Evolutionary conservation across 2,797 vertebrate species (phyloP).

Genomic region (Epinephelus coioides): DNA sequence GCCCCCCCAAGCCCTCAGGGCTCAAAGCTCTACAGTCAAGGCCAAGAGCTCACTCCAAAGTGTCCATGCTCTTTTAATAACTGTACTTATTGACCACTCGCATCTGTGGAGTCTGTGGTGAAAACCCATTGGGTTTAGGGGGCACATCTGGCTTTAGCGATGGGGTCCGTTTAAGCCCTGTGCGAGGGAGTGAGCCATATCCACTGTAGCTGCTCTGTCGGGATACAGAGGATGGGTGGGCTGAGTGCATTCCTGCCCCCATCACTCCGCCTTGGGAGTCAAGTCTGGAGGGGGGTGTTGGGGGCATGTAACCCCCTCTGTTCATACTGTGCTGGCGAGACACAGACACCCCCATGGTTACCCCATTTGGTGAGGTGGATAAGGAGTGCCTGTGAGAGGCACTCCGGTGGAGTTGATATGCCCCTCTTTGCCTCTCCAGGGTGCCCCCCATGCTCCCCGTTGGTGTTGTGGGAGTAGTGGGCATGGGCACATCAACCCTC

Average conservation of each 20-base stretch:
- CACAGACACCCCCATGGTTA: conserved; percentile 94
- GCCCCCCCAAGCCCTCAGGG: conserved; percentile 53
- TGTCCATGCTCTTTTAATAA: conserved; percentile 87
- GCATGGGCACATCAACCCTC: conserved; percentile 95
- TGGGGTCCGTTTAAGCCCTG: conserved; percentile 95
- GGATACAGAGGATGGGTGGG: conserved; percentile 89
- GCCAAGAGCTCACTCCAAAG: conserved; percentile 72
- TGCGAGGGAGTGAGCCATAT: conserved; percentile 95
- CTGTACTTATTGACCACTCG: conserved; percentile 98
- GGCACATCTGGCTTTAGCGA: conserved; percentile 98
- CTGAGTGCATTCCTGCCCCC: conserved; percentile 90
- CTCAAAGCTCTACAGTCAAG: conserved; percentile 76
- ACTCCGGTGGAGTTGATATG: conserved; percentile 92
- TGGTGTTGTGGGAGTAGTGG: conserved; percentile 88
- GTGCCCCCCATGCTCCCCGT: conserved; percentile 91
- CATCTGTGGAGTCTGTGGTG: conserved; percentile 94
- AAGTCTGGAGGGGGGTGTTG: conserved; percentile 93
- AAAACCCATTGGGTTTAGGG: conserved; percentile 96
- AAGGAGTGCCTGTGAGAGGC: conserved; percentile 97
- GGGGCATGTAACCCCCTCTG: conserved; percentile 92
- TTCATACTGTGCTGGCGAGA: conserved; percentile 97
- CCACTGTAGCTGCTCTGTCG: conserved; percentile 96
- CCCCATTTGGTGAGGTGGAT: conserved; percentile 95
- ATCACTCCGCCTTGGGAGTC: conserved; percentile 94
- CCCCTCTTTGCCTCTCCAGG: conserved; percentile 94